Base-by-base conservation (phyloP, 1,140 invertebrate genomes). In the Calycopis cecrops region DNA sequence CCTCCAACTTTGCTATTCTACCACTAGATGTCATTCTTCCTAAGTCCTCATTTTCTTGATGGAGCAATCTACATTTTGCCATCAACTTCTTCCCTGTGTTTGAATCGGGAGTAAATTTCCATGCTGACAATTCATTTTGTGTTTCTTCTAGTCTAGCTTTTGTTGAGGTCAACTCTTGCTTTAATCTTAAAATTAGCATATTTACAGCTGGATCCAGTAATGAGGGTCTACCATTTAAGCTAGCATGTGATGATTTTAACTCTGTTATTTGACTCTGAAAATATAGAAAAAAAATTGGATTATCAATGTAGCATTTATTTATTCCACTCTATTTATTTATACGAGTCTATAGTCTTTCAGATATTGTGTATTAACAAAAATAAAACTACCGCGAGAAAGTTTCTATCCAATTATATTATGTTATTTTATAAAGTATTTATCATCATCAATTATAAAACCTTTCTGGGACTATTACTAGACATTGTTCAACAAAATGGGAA, bases 101-200 rank as follows among this genome's bases (percentile, higher is more conserved):
- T 60, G 96, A 98, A 88, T 99, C 98, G 33, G 98, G 96, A 14
- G 97, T 99, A 79, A 99, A 99, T 88, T 99, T 99, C 98, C 98
- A 99, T 1, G 98, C 98, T 59, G 95, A 96, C 18, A 99, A 89
- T 91, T 99, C 98, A 88, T 98, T 98, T 88, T 99, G 97, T 18
- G 97, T 98, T 89, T 99, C 97, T 86, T 99, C 97, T 55, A 98
- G 90, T 87, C 95, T 95, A 38, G 95, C 93, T 87, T 96, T 96
- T 9, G 95, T 95, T 38, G 93, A 92, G 54, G 96, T 93, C 57
- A 99, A 88, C 88, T 99, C 97, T 83, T 96, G 94, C 63, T 96
- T 93, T 78, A 99, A 91, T 81, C 94, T 93, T 83, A 98, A 94
- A 76, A 99, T 94, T 37, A 99, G 90, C 62, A 98, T 91, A 90